phyloP scores from a whole-genome alignment of 2,888 invertebrate species.

The Pegoplata infirma region DNA sequence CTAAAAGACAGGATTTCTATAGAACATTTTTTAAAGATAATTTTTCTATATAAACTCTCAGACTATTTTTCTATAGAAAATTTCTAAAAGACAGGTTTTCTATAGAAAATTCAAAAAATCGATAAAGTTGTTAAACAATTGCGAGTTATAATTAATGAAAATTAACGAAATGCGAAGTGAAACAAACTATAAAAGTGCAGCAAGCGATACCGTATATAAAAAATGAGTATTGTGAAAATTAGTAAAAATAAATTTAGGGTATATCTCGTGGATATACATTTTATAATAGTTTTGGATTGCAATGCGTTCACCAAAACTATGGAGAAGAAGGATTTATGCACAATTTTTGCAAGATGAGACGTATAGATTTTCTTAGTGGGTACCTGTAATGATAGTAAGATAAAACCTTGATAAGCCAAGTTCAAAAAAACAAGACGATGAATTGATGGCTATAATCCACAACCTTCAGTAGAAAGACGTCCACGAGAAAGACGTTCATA shows the following conservation, averaged over 20 bases:
- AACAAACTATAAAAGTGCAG: neutral
- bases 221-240: neutral
- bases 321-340: conserved; percentile 46
- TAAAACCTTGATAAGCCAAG: conserved; percentile 24
- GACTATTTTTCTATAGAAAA: no score
- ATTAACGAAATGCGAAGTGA: neutral
- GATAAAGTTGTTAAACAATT: no score
- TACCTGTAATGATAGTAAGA: conserved; percentile 51
- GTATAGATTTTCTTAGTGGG: conserved; percentile 57
- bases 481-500: no score
- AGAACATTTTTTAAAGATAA: no score
- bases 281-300: conserved; percentile 49
- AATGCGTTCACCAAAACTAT: conserved; percentile 55
- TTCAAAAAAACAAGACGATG: no score
- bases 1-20: no score
- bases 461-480: no score
- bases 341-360: conserved; percentile 59
- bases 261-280: conserved; percentile 60
- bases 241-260: conserved; percentile 60
- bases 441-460: no score
- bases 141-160: no score
- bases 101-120: no score
- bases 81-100: no score
- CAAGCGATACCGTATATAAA: neutral
- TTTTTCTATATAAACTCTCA: no score